These are phyloP conservation scores for Peromyscus attwateri DNA, from an alignment of 2,797 vertebrate genomes.

Conservation along the genomic window DNA sequence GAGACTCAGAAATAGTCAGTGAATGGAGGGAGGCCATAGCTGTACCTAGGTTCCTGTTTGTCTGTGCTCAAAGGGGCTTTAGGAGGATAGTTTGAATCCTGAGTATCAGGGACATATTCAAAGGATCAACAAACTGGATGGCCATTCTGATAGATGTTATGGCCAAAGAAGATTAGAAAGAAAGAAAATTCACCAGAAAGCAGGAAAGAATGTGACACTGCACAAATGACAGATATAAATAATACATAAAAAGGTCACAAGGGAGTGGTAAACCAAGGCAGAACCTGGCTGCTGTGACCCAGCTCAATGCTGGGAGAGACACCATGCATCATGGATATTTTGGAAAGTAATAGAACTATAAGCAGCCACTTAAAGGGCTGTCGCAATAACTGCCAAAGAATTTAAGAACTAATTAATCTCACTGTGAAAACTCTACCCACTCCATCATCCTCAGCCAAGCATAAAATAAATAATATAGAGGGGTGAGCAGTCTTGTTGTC, in stretches of 20 bases:
- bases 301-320: background rate
- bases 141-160: background rate
- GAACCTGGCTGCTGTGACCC: background rate
- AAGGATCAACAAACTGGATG: background rate
- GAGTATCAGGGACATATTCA: background rate
- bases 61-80: background rate
- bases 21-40: background rate
- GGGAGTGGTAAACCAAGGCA: background rate
- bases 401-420: conserved; percentile 32
- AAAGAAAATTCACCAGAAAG: background rate
- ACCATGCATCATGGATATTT: background rate
- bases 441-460: background rate
- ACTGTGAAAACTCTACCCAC: conserved; percentile 8
- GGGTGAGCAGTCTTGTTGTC: background rate
- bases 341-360: background rate
- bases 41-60: background rate
- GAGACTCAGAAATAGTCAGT: conserved; percentile 66
- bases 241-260: background rate
- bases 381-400: conserved; percentile 46
- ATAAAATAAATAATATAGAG: conserved; percentile 22
- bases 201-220: background rate
- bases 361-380: background rate
- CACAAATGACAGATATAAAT: background rate
- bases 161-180: background rate
- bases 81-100: background rate